Percentiles rank a stretch among this genome's conserved stretches.
phyloP scores from a whole-genome alignment of 2,888 invertebrate genomes.

The Hirtodrosophila histrioides region DNA sequence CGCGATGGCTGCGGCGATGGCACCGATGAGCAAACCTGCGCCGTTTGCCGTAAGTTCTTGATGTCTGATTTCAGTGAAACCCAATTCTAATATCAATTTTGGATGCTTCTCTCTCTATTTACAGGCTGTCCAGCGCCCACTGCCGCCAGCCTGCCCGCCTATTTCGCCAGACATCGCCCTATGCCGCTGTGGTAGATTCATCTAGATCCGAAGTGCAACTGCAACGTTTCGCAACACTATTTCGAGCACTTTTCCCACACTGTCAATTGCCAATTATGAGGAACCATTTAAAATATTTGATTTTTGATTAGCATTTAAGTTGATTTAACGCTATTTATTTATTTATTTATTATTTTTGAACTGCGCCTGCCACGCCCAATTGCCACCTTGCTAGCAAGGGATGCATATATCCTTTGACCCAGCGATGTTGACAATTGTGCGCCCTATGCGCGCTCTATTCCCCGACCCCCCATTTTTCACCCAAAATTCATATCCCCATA shows the following conservation, averaged over 20 bases:
- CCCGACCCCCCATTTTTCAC: background rate
- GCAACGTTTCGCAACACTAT: slow-evolving; percentile 30
- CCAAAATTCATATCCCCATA: slow-evolving; percentile 4
- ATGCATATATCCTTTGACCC: slow-evolving; percentile 79
- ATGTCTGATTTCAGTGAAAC: no score
- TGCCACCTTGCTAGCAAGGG: slow-evolving; percentile 84
- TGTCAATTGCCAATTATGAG: slow-evolving; percentile 31
- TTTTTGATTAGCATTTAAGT: slow-evolving; percentile 73
- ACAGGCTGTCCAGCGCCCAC: slow-evolving; percentile 86
- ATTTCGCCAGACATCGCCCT: slow-evolving; percentile 78
- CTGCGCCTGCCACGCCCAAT: slow-evolving; percentile 71
- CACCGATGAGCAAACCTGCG: slow-evolving; percentile 93
- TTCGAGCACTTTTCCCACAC: slow-evolving; percentile 43
- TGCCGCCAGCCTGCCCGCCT: slow-evolving; percentile 65
- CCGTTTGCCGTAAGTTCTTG: slow-evolving; percentile 92
- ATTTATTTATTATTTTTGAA: slow-evolving; percentile 71
- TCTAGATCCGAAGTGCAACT: slow-evolving; percentile 5
- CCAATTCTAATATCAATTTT: background rate
- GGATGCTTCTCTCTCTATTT: background rate
- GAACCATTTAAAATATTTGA: slow-evolving; percentile 44
- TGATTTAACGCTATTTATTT: slow-evolving; percentile 75
- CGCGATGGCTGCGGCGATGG: slow-evolving; percentile 96
- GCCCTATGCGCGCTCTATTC: slow-evolving; percentile 39
- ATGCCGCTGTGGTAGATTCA: slow-evolving; percentile 82
- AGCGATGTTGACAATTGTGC: slow-evolving; percentile 83